These are phyloP conservation scores for Drosophila rellima DNA, from an alignment of 2,888 invertebrate species.

Conservation along the genomic window DNA sequence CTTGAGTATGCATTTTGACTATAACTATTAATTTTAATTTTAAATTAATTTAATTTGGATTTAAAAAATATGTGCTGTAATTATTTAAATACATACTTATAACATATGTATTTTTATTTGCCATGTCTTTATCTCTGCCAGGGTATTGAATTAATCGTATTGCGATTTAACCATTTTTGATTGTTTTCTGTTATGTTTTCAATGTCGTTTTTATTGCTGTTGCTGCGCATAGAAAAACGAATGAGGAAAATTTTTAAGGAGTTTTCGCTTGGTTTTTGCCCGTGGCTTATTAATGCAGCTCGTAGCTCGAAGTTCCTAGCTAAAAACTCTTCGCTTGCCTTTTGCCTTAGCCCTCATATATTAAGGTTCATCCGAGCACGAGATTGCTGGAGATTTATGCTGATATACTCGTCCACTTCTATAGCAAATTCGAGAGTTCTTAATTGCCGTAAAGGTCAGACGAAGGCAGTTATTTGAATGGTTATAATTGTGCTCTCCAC, in stretches of 20 bases:
- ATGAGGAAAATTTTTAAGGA: conserved; percentile 42
- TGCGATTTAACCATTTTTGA: not conserved
- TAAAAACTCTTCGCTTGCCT: conserved; percentile 16
- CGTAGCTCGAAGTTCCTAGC: conserved; percentile 16
- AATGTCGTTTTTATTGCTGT: conserved; percentile 27
- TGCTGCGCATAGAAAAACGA: conserved; percentile 37
- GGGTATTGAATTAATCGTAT: conserved; percentile 4
- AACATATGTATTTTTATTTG: not conserved
- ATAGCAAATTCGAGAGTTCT: conserved; percentile 53
- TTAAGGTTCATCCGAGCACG: conserved; percentile 55
- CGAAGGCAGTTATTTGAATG: conserved; percentile 49
- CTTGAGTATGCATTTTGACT: too few relatives aligned
- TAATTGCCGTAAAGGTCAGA: conserved; percentile 60
- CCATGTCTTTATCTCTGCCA: not conserved
- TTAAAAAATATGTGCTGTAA: not conserved
- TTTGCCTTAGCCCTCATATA: conserved; percentile 36
- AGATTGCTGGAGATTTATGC: conserved; percentile 59
- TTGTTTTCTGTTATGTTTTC: conserved; percentile 41
- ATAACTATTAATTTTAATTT: too few relatives aligned
- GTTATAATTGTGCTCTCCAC: conserved; percentile 40
- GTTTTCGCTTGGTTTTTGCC: conserved; percentile 38
- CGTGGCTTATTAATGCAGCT: conserved; percentile 64
- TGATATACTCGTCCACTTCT: conserved; percentile 55
- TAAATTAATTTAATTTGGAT: too few relatives aligned
- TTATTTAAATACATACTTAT: not conserved